A percentile compares a stretch with the other conserved stretches of the same genome.
phyloP scores from a whole-genome alignment of 2,113 vertebrate genomes.

The Hyaena hyaena region DNA sequence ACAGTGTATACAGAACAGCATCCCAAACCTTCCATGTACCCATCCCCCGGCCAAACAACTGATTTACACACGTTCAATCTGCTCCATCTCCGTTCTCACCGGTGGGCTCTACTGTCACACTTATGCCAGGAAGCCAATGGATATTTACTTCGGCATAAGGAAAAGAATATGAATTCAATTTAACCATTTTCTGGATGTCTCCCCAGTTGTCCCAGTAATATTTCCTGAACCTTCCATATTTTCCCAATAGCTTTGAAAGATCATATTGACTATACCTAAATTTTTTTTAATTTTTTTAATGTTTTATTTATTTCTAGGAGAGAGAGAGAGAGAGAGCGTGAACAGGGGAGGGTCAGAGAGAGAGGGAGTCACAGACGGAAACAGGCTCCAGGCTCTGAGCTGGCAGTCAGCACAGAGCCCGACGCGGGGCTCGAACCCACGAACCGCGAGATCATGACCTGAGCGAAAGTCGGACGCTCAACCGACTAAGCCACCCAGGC shows the following conservation, averaged over 20 bases:
- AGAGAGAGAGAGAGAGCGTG: too few species aligned
- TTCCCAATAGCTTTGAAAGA: constrained; percentile 26
- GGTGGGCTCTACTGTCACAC: constrained; percentile 21
- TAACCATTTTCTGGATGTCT: constrained; percentile 17
- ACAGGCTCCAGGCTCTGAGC: too few species aligned
- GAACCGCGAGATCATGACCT: too few species aligned
- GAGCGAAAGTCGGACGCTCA: too few species aligned
- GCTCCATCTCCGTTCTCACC: not conserved
- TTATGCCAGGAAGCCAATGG: not conserved
- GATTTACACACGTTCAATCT: not conserved
- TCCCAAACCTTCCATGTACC: not conserved
- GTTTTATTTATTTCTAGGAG: too few species aligned
- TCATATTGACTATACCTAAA: not conserved
- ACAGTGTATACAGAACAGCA: not conserved
- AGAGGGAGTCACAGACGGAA: too few species aligned
- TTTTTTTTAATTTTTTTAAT: too few species aligned
- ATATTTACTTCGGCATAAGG: not conserved
- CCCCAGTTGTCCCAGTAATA: not conserved
- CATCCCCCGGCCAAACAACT: not conserved
- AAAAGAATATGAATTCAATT: not conserved
- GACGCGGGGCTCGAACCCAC: too few species aligned
- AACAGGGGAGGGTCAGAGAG: too few species aligned
- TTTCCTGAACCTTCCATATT: not conserved
- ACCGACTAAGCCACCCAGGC: too few species aligned
- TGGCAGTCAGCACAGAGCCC: too few species aligned